These are phyloP conservation scores for Charadrius vociferus DNA, from an alignment of 2,113 vertebrate species.

Conservation along the genomic window DNA sequence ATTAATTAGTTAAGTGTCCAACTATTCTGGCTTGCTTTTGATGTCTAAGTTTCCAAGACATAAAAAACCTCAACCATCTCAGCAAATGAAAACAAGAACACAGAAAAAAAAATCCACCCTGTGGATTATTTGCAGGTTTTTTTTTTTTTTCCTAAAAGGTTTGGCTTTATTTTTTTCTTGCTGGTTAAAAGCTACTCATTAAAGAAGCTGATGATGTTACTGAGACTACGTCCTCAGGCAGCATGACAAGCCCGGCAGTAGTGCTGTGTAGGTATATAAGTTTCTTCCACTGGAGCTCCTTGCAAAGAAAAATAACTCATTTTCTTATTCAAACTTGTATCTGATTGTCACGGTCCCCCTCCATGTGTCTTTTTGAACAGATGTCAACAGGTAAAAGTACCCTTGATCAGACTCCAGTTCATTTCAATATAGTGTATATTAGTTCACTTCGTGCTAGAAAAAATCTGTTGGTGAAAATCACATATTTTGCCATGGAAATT, in stretches of 20 bases:
- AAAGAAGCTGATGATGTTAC: conserved; percentile 4
- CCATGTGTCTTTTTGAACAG: background rate
- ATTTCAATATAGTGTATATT: background rate
- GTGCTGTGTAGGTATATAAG: background rate
- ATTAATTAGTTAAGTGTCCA: background rate
- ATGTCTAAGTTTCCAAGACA: conserved; percentile 23
- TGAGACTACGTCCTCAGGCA: background rate
- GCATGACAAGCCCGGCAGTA: background rate
- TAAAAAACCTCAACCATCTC: background rate
- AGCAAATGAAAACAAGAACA: conserved; percentile 19
- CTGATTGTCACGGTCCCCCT: background rate
- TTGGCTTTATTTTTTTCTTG: background rate
- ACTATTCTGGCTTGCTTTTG: conserved; percentile 21
- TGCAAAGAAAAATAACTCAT: background rate
- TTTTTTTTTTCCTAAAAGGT: background rate
- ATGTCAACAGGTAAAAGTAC: background rate
- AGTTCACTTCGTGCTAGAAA: background rate
- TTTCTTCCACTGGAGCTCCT: background rate
- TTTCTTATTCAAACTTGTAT: background rate
- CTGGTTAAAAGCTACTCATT: background rate
- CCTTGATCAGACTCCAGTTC: background rate
- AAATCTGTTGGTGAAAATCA: background rate
- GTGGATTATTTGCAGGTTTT: background rate
- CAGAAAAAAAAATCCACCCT: background rate
- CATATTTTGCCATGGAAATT: background rate